Base-by-base conservation (phyloP, 2,113 vertebrate genomes). In the Cyprinodon brontotheroides region DNA sequence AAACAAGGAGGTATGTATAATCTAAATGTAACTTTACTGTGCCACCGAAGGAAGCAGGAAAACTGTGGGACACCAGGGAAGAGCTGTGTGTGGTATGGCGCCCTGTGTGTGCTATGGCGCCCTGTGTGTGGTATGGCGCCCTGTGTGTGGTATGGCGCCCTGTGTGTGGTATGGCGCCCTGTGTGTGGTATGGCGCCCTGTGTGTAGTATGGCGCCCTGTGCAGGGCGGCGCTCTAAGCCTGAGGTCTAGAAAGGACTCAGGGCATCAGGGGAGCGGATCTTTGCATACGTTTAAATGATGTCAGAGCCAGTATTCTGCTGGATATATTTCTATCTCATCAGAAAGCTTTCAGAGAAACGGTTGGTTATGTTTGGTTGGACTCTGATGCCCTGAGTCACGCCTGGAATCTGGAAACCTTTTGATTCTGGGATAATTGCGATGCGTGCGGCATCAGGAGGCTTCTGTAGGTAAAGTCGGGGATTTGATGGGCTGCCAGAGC, bases 1-100 rank as follows among this genome's bases (percentile, higher is more conserved):
- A 99, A 97, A 98, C 98, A 98, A 98, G 97, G 96, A 99, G 98
- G 98, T 99, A 99, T 98, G 98, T 99, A 99, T 98, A 79, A 90
- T 86, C 89, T 90, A 88, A 91, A 86, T 48, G 73, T 53, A 84
- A 89, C 72, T 81, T 59, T 82, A 74, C 85, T 83, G 77, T 79
- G 64, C 70, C 68, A 82, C 57, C 75, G 14, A 45, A 69, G 61
- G 68, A 82, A 11, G 14, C 40, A 62, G 39, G 41, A 66, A 57
- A 61, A 57, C 37, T 22, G 36, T 66, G 41, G 64, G 41, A 22
- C 2, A 29, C 20, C 22, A n/a, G 37, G 64, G 38, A 65, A 61
- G 10, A 83, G 10, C 9, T 47, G 37, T 14, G n/a, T 72, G 68
- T 53, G 45, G 65, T 70, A 53, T 65, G 60, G 53, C 15, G 40